Conservation (phyloP, 2,113 vertebrate species). For the Synchiropus splendidus region DNA sequence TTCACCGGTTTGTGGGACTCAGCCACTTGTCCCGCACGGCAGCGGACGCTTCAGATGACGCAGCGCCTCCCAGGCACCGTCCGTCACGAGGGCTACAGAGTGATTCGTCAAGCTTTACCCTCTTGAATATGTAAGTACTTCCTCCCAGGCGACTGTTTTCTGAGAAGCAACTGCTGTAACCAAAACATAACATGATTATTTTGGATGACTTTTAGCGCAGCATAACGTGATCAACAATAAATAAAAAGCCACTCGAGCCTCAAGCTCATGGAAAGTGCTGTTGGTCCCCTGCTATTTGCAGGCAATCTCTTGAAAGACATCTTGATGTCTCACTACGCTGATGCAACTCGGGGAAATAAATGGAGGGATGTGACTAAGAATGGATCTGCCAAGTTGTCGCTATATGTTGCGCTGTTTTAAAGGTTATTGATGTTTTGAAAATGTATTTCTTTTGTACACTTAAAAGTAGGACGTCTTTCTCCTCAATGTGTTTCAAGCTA, state of each 20-base stretch:
- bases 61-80: slow-evolving; percentile 30
- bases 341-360: too few relatives aligned
- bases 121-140: slow-evolving; percentile 46
- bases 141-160: slow-evolving; percentile 37
- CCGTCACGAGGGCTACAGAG: slow-evolving; percentile 30
- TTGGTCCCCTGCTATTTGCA: slow-evolving; percentile 3
- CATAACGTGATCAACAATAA: slow-evolving; percentile 28
- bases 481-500: too few relatives aligned
- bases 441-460: too few relatives aligned
- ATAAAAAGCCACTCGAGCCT: slow-evolving; percentile 17
- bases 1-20: too few relatives aligned
- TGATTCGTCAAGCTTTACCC: slow-evolving; percentile 43
- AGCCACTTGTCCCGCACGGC: slow-evolving; percentile 11
- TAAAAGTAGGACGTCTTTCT: too few relatives aligned
- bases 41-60: slow-evolving; percentile 14
- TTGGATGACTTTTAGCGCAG: slow-evolving; percentile 39
- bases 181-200: slow-evolving; percentile 53
- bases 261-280: slow-evolving; percentile 7
- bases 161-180: slow-evolving; percentile 25
- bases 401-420: too few relatives aligned
- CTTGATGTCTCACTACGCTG: slow-evolving; percentile 6
- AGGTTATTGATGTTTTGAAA: too few relatives aligned
- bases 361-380: too few relatives aligned
- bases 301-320: too few relatives aligned
- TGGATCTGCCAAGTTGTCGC: too few relatives aligned